Base-by-base conservation (phyloP, 2,113 vertebrate species). In the Nansenia antarctica region DNA sequence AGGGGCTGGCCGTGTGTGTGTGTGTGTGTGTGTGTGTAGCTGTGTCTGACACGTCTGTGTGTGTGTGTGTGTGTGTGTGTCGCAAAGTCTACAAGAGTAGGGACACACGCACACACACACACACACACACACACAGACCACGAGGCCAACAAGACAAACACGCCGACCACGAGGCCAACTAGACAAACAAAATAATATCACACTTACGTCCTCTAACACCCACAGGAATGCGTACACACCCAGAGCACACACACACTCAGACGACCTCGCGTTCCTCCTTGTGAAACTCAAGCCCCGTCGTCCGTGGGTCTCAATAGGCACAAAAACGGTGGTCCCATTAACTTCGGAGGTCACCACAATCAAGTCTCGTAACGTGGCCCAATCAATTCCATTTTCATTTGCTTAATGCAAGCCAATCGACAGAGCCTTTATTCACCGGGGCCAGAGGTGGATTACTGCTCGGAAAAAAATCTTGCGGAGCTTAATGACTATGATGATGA, bases 301-400 rank as follows among this genome's bases (percentile, higher is more conserved):
- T 74, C n/a, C n/a, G n/a, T n/a, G n/a, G n/a, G 69, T 65, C 20
- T 37, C 27, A 66, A 77, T 77, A 73, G 72, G 72, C 47, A 65
- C 60, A 80, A 74, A 82, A 22, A 76, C 53, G 70, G 55, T 70
- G 71, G 70, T 77, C 64, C n/a, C 75, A 80, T 80, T 87, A 87
- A 52, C 47, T 81, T 80, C 74, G 57, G 73, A 8, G 84, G 81
- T 86, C 81, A 82, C 82, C 79, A 76, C 72, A 82, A 83, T 82
- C 79, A 80, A 61, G 72, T 73, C 74, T 68, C 70, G 79, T 66
- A 76, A 76, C 82, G 74, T 68, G 39, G 29, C 65, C 34, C 69
- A 79, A 85, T 85, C 81, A 83, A 85, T 84, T 72, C 73, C 70
- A 72, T 69, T 85, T 85, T 85, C 65, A 85, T 85, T 87, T 80